phyloP scores from a whole-genome alignment of 2,113 vertebrate genomes.

The Myiopsitta monachus region DNA sequence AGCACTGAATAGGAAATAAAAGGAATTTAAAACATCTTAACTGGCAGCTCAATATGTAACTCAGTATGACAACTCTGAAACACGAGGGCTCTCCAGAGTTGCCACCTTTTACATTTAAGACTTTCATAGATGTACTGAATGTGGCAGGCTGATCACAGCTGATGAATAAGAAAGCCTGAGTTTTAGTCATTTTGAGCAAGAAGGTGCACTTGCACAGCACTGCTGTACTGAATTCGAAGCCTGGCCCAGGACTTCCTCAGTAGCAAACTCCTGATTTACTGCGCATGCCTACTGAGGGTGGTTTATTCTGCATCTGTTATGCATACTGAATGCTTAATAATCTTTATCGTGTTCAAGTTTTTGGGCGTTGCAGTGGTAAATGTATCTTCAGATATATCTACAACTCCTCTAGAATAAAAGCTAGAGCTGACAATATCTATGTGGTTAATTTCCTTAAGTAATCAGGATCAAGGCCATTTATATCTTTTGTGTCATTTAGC shows the following conservation, averaged over 20 bases:
- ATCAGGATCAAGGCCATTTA: not conserved
- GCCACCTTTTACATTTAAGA: not conserved
- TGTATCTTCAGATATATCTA: not conserved
- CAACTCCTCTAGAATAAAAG: not conserved
- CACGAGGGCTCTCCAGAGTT: not conserved
- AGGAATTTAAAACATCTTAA: not conserved
- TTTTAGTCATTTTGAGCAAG: not conserved
- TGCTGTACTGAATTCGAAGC: accelerated
- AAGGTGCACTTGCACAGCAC: not conserved
- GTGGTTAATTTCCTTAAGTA: not conserved
- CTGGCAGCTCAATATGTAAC: not conserved
- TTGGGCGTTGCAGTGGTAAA: not conserved
- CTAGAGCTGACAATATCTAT: not conserved
- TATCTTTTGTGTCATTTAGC: not conserved
- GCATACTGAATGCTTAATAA: not conserved
- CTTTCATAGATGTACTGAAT: not conserved
- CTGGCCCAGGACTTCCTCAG: not conserved
- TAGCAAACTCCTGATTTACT: not conserved
- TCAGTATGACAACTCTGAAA: not conserved
- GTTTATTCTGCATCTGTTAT: not conserved
- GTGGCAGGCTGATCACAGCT: not conserved
- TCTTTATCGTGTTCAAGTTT: not conserved
- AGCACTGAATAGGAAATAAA: not conserved
- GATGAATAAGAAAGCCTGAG: not conserved
- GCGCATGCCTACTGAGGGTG: not conserved